These are phyloP conservation scores for Latrodectus geometricus DNA, from an alignment of 1,140 invertebrate genomes.

Conservation along the genomic window DNA sequence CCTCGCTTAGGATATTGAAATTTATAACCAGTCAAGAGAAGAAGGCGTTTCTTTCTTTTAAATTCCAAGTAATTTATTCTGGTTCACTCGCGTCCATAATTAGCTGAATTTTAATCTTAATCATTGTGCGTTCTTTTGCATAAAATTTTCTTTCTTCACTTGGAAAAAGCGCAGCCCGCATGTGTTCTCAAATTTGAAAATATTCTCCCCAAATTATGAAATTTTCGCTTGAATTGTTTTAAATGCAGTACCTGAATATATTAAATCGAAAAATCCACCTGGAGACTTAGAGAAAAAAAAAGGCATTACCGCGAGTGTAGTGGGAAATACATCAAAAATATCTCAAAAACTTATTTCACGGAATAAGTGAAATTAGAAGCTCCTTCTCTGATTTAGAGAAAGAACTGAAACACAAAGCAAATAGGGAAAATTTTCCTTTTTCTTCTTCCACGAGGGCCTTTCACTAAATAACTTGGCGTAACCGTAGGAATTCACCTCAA, in stretches of 20 bases:
- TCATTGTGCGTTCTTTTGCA: too few relatives aligned
- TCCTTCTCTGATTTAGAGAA: constrained; percentile 6
- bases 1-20: too few relatives aligned
- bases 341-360: constrained; percentile 23
- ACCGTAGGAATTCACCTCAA: constrained; percentile 23
- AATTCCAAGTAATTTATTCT: too few relatives aligned
- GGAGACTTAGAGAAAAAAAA: not conserved
- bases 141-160: too few relatives aligned
- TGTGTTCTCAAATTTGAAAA: too few relatives aligned
- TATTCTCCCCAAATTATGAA: not conserved
- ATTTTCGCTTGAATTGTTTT: not conserved
- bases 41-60: too few relatives aligned
- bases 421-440: not conserved
- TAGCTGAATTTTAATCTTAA: too few relatives aligned
- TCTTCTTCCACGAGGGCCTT: not conserved
- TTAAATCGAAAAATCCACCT: not conserved
- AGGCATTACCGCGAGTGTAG: not conserved
- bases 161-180: too few relatives aligned
- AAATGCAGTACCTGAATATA: not conserved
- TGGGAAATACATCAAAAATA: constrained; percentile 8
- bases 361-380: constrained; percentile 19
- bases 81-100: too few relatives aligned
- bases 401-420: constrained; percentile 13
- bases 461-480: constrained; percentile 27
- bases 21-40: too few relatives aligned